Conservation (phyloP, 2,888 invertebrate species). For the Rugalucina vietnamica region DNA sequence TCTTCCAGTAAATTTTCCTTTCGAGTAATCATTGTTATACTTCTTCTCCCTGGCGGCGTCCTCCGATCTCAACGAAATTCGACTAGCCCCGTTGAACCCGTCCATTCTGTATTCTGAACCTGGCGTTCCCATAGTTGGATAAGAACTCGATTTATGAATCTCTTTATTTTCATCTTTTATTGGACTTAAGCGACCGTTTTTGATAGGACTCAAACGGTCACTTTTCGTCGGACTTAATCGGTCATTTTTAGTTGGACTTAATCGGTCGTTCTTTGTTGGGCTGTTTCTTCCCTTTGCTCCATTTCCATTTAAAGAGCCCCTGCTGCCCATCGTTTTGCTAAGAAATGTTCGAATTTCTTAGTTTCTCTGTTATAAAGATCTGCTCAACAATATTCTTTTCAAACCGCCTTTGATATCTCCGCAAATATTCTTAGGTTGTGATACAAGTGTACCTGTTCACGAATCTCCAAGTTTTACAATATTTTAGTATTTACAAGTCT, state of each 20-base stretch:
- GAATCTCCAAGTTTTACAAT: background rate
- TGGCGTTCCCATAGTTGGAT: background rate
- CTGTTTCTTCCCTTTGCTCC: background rate
- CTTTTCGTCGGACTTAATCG: background rate
- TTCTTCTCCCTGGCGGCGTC: background rate
- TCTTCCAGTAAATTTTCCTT: constrained; percentile 61
- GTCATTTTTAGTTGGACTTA: background rate
- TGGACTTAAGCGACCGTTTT: background rate
- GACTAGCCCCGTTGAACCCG: background rate
- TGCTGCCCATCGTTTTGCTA: background rate
- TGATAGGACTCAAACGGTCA: background rate
- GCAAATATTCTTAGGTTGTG: background rate
- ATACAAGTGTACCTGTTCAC: background rate
- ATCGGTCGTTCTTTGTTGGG: background rate
- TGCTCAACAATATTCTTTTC: no score
- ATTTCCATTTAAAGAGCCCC: background rate
- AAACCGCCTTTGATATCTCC: background rate
- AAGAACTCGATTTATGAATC: background rate
- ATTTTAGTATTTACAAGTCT: background rate
- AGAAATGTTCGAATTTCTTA: background rate
- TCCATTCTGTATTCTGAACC: background rate
- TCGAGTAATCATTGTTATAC: constrained; percentile 34
- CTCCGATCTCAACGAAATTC: background rate
- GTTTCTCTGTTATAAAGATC: no score
- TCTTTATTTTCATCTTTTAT: background rate